Evolutionary conservation across 1,140 invertebrate genomes (phyloP).

Genomic region (Drosophila sucinea): DNA sequence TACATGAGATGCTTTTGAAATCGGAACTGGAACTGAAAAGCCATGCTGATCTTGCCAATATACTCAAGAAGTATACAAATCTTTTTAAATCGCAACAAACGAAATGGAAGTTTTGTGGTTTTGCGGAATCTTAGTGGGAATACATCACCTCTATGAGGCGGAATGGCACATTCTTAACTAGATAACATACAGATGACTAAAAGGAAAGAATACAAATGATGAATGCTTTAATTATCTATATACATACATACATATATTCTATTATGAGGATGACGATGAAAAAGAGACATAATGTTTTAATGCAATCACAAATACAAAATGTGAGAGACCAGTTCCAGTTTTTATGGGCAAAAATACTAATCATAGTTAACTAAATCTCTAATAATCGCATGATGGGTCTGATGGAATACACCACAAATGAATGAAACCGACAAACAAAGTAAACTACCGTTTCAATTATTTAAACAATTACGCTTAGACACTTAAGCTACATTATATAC

Average conservation of each 20-base stretch:
- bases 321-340: conserved; percentile 49
- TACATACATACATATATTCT: conserved; percentile 55
- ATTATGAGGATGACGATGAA: conserved; percentile 38
- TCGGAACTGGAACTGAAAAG: conserved; percentile 86
- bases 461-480: conserved; percentile 56
- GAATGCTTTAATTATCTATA: conserved; percentile 69
- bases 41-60: conserved; percentile 87
- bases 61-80: conserved; percentile 89
- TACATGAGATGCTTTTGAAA: conserved; percentile 86
- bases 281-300: conserved; percentile 22
- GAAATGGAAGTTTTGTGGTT: conserved; percentile 89
- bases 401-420: conserved; percentile 43
- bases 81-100: conserved; percentile 86
- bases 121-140: conserved; percentile 61
- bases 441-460: conserved; percentile 77
- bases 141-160: conserved; percentile 12
- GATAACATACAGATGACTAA: conserved; percentile 29
- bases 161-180: conserved; percentile 1
- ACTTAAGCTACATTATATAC: conserved; percentile 61
- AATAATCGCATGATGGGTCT: conserved; percentile 52
- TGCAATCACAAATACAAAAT: conserved; percentile 57
- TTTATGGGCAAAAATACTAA: conserved; percentile 71
- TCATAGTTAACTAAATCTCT: conserved; percentile 52
- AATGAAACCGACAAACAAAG: neutral
- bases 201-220: conserved; percentile 61